phyloP scores from a whole-genome alignment of 1,140 invertebrate species.

The Drosophila ficusphila region DNA sequence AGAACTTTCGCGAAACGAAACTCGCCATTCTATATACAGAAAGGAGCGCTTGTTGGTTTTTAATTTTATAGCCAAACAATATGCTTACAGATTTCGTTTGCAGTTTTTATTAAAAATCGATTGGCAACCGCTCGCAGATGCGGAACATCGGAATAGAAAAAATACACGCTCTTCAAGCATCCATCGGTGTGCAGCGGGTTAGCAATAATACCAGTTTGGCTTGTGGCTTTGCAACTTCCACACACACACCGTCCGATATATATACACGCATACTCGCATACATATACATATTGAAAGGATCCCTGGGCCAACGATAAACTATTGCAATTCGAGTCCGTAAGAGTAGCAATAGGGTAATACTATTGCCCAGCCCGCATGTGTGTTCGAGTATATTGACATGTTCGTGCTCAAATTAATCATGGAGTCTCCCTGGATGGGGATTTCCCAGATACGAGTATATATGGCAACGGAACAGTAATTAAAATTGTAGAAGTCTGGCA shows the following conservation, averaged over 20 bases:
- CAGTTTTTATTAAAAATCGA: slow-evolving; percentile 78
- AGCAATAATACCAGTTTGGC: slow-evolving; percentile 51
- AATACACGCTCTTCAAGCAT: slow-evolving; percentile 9
- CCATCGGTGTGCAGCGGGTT: slow-evolving; percentile 10
- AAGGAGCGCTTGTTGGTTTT: slow-evolving; percentile 67
- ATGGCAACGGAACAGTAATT: slow-evolving; percentile 15
- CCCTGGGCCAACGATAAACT: slow-evolving; percentile 6
- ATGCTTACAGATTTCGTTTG: slow-evolving; percentile 69
- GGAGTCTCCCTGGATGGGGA: slow-evolving; percentile 3
- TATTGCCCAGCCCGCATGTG: background rate
- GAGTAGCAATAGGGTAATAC: slow-evolving; percentile 15
- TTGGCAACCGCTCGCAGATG: slow-evolving; percentile 13
- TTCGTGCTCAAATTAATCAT: slow-evolving; percentile 27
- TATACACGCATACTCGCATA: background rate
- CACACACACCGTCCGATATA: slow-evolving; percentile 3
- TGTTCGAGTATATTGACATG: slow-evolving; percentile 43
- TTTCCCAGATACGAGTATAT: background rate
- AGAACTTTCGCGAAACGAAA: slow-evolving; percentile 20
- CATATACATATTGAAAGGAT: background rate
- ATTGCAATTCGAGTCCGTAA: slow-evolving; percentile 1
- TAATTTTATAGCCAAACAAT: slow-evolving; percentile 80
- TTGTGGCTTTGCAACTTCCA: slow-evolving; percentile 60
- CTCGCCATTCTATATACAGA: slow-evolving; percentile 11
- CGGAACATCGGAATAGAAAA: slow-evolving; percentile 19
- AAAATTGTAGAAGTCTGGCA: slow-evolving; percentile 14